Percentiles rank a stretch among this genome's conserved stretches.
These are phyloP conservation scores for Gonioctena quinquepunctata DNA, from an alignment of 1,140 invertebrate genomes.

Conservation along the genomic window DNA sequence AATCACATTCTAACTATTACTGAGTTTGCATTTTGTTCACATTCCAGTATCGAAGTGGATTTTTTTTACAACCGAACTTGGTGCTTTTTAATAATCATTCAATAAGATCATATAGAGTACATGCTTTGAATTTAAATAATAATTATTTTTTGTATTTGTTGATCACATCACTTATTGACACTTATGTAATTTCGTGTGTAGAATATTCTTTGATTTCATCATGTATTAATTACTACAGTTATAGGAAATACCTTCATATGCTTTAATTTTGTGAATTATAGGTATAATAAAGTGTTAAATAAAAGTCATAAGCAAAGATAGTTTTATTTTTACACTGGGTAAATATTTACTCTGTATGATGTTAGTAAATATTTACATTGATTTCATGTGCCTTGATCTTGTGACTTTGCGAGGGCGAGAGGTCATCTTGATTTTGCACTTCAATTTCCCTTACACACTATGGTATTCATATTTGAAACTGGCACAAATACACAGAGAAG, in stretches of 20 bases:
- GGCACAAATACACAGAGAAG: too few relatives aligned
- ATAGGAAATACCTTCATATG: slow-evolving; percentile 18
- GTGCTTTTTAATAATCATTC: background rate
- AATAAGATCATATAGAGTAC: too few relatives aligned
- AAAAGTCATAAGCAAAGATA: slow-evolving; percentile 4
- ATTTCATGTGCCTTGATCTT: too few relatives aligned
- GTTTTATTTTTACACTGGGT: background rate
- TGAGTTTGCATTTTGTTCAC: too few relatives aligned
- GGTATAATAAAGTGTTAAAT: slow-evolving; percentile 22
- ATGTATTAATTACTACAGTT: slow-evolving; percentile 10
- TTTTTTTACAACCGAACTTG: background rate
- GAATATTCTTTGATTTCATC: slow-evolving; percentile 8
- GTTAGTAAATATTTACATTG: background rate
- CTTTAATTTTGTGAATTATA: slow-evolving; percentile 26
- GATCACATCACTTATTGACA: slow-evolving; percentile 1
- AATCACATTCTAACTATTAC: too few relatives aligned
- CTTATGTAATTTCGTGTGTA: slow-evolving; percentile 6
- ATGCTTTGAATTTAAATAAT: too few relatives aligned
- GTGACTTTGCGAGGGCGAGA: too few relatives aligned
- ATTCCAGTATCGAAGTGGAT: too few relatives aligned
- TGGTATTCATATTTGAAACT: too few relatives aligned
- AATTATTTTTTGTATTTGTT: background rate
- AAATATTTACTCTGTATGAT: background rate
- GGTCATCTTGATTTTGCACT: too few relatives aligned
- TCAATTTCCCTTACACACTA: too few relatives aligned